Base-by-base conservation (phyloP, 2,888 invertebrate species). In the Neria commutata region DNA sequence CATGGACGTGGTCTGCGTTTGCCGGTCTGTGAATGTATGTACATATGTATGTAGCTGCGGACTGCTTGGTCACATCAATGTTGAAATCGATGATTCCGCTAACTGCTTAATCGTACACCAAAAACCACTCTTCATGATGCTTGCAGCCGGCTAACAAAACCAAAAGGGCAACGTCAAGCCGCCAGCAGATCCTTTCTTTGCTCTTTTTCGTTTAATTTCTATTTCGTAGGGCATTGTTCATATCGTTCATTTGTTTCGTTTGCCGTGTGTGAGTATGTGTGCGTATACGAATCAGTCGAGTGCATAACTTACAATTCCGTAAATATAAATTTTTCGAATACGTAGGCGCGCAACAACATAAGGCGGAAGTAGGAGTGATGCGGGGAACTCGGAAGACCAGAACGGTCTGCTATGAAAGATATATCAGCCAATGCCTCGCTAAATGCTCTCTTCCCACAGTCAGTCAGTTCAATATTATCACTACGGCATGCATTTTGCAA, bases 251-350 rank as follows among this genome's bases (percentile, higher is more conserved):
- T 19, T 54, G 60, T 63, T 62, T 55, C 60, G n/a, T 56, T 52
- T 64, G 49, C 57, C 61, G 56, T 53, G 55, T 54, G 54, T n/a
- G 63, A 69, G 69, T 69, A 70, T 73, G 65, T 67, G 62, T 67
- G 67, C 64, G 69, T 76, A 69, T 67, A 68, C 64, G 69, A 77
- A 69, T 74, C 77, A 76, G 59, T 76, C 75, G 74, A 76, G 73
- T 77, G 76, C 76, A 77, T 77, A 77, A 77, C 76, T 77, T 76
- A 77, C 76, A 74, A 76, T 69, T 69, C 69, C 72, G 74, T 71
- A 73, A 72, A 76, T 71, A 75, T 73, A 77, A 70, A 77, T 72
- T 71, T 67, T 47, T 42, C 37, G 23, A 37, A 23, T 51, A 40
- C 51, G 51, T n/a, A 57, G 45, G 46, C 46, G 53, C 48, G 40